Conservation (phyloP, 2,113 vertebrate genomes). For the Elephas maximus region DNA sequence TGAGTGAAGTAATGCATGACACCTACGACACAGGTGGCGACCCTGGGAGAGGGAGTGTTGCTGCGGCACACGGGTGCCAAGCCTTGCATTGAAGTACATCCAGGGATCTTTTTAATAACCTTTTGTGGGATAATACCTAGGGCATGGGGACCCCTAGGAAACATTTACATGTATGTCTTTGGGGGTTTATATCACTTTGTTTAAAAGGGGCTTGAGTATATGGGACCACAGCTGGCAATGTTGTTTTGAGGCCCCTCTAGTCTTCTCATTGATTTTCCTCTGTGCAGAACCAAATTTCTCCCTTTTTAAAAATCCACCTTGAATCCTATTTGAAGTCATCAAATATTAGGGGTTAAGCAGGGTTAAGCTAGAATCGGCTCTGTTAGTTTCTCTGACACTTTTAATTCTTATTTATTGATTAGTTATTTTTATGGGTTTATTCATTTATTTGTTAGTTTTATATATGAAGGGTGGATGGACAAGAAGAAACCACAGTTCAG, state of each 20-base stretch:
- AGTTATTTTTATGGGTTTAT: too few relatives aligned
- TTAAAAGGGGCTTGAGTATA: too few relatives aligned
- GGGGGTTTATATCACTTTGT: not conserved
- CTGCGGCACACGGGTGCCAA: not conserved
- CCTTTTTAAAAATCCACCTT: too few relatives aligned
- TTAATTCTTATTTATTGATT: too few relatives aligned
- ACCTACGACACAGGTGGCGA: not conserved
- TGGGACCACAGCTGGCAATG: too few relatives aligned
- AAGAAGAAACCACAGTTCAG: not conserved
- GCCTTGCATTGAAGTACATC: not conserved
- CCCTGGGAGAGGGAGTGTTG: not conserved
- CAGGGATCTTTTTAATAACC: not conserved
- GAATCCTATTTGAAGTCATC: not conserved
- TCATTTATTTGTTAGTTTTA: too few relatives aligned
- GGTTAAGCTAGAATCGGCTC: too few relatives aligned
- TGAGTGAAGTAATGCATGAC: constrained; percentile 50
- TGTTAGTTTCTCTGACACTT: too few relatives aligned
- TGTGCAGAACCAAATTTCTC: too few relatives aligned
- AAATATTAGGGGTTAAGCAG: too few relatives aligned
- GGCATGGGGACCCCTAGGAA: not conserved
- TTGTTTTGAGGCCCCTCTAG: too few relatives aligned
- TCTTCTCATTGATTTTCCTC: too few relatives aligned
- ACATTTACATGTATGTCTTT: not conserved
- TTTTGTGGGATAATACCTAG: not conserved
- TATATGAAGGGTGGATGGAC: not conserved